Evolutionary conservation across 2,797 vertebrate species (phyloP).

Genomic region (Hydrolagus colliei): DNA sequence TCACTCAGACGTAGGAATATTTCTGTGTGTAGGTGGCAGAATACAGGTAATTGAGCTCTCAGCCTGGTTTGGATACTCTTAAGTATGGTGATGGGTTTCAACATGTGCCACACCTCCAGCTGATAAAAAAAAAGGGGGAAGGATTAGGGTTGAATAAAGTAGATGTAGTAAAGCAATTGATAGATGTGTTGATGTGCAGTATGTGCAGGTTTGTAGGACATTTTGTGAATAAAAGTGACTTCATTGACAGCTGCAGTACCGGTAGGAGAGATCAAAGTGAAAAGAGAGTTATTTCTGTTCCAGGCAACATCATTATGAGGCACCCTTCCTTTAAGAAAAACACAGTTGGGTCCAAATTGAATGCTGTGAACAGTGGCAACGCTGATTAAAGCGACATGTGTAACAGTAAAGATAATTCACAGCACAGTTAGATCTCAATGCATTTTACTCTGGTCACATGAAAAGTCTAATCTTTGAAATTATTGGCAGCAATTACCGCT

Average conservation of each 20-base stretch:
- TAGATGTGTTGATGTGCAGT: neutral
- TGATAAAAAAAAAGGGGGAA: too few species aligned
- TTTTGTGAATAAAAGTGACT: neutral
- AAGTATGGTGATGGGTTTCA: too few species aligned
- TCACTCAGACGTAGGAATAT: too few species aligned
- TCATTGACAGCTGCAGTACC: neutral
- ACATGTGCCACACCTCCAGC: too few species aligned
- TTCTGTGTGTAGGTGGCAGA: too few species aligned
- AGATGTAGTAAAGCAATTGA: neutral
- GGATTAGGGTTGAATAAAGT: neutral
- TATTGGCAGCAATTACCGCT: neutral
- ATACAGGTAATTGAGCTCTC: too few species aligned
- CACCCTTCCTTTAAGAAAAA: neutral
- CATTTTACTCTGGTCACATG: neutral
- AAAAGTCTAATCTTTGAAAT: neutral
- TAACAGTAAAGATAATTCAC: neutral
- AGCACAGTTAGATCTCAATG: neutral
- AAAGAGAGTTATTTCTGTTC: neutral
- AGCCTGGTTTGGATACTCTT: too few species aligned
- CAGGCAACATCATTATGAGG: neutral
- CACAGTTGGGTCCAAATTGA: neutral
- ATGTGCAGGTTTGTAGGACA: neutral
- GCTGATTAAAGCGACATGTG: neutral
- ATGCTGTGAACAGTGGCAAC: neutral
- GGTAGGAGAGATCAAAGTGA: neutral